These are phyloP conservation scores for Dorcus parallelipipedus DNA, from an alignment of 2,888 invertebrate species.

Conservation along the genomic window DNA sequence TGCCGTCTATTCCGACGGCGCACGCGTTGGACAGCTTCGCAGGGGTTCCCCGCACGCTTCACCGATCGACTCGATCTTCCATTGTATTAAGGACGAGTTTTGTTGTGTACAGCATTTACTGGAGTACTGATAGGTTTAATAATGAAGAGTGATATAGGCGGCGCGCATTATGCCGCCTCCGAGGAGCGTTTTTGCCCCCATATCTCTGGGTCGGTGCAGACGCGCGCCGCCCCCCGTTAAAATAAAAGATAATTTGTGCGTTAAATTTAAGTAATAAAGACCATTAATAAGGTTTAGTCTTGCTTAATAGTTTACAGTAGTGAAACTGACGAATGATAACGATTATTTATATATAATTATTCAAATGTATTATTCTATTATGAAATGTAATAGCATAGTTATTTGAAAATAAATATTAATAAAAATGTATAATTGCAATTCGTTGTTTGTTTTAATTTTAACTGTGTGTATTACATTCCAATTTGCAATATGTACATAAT, in stretches of 20 bases:
- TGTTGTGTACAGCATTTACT: slow-evolving; percentile 38
- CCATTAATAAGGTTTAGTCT: slow-evolving; percentile 20
- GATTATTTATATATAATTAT: slow-evolving; percentile 22
- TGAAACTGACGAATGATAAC: slow-evolving; percentile 14
- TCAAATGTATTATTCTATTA: slow-evolving; percentile 26
- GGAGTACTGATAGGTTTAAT: slow-evolving; percentile 28
- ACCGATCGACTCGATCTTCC: slow-evolving; percentile 19
- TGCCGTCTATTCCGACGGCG: neutral
- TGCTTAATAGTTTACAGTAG: slow-evolving; percentile 20
- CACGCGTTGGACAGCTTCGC: neutral
- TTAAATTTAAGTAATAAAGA: slow-evolving; percentile 19
- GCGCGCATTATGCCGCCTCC: too few species aligned
- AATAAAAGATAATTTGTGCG: slow-evolving; percentile 17
- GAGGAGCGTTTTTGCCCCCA: neutral
- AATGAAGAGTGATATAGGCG: slow-evolving; percentile 27
- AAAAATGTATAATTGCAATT: slow-evolving; percentile 20
- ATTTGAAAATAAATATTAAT: slow-evolving; percentile 22
- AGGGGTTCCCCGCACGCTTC: slow-evolving; percentile 4
- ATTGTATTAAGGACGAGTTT: slow-evolving; percentile 23
- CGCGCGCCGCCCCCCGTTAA: too few species aligned
- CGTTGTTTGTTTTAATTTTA: neutral
- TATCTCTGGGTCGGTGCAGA: neutral
- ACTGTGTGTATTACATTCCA: too few species aligned
- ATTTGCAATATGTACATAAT: too few species aligned
- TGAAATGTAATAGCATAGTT: slow-evolving; percentile 27